Percentiles rank a stretch among this genome's conserved stretches.
Evolutionary conservation across 2,888 invertebrate species (phyloP).

Genomic region (Microctonus brassicae): DNA sequence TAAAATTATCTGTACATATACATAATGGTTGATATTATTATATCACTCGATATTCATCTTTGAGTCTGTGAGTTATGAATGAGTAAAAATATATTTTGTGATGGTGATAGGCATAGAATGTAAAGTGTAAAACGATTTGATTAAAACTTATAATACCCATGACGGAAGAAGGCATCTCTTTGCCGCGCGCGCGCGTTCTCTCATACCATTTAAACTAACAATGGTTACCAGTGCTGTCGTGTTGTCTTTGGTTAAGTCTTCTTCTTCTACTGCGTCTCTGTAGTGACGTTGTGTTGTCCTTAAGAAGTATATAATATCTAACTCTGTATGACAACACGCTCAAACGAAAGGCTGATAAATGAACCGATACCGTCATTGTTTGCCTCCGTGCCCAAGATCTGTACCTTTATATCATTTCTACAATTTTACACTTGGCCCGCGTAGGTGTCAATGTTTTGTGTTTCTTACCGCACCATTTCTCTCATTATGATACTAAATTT

Average conservation of each 20-base stretch:
- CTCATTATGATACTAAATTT: slow-evolving; percentile 23
- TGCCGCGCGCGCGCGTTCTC: background rate
- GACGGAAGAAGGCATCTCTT: slow-evolving; percentile 56
- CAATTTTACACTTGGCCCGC: slow-evolving; percentile 20
- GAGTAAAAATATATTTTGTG: background rate
- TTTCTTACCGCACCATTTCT: slow-evolving; percentile 10
- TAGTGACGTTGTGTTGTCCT: slow-evolving; percentile 46
- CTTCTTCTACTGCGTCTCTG: slow-evolving; percentile 47
- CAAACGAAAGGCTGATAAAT: slow-evolving; percentile 66
- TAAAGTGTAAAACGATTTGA: slow-evolving; percentile 63
- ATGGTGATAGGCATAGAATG: slow-evolving; percentile 21
- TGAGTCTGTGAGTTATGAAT: background rate
- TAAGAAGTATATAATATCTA: slow-evolving; percentile 37
- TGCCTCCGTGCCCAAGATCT: slow-evolving; percentile 53
- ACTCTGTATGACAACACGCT: slow-evolving; percentile 43
- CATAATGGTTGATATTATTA: background rate
- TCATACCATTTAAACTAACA: slow-evolving; percentile 47
- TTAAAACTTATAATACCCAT: slow-evolving; percentile 64
- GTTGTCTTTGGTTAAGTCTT: slow-evolving; percentile 42
- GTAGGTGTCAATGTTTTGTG: slow-evolving; percentile 14
- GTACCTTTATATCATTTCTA: slow-evolving; percentile 56
- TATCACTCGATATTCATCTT: background rate
- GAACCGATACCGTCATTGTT: slow-evolving; percentile 67
- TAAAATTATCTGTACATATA: no score
- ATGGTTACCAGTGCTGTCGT: slow-evolving; percentile 49